Evolutionary conservation across 2,113 vertebrate species (phyloP), one percentile per base, ranked within the genome.

Genomic region (Scytalopus superciliaris): DNA sequence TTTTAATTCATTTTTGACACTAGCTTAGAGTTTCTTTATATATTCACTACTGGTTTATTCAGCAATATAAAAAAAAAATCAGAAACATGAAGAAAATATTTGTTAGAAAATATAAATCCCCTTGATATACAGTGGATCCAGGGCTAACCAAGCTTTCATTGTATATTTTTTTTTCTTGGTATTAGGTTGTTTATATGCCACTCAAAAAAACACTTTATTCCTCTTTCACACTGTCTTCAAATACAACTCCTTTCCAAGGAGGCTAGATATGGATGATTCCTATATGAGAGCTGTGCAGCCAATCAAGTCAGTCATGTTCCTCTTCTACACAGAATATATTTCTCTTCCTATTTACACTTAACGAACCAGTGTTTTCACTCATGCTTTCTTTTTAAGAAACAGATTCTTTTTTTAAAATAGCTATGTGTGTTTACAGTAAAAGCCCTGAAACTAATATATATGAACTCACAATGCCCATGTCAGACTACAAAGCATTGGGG

Each of bases 341-440:
- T 4, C 18, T 76, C 37, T 42, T 82, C 2, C 25, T 55, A 28
- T 50, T 42, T 63, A 40, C 0, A 0, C 1, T 7, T 53, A 59
- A 50, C 30, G 6, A 86, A 14, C 4, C 33, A 52, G 2, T 28
- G 47, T 31, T 83, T 73, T 80, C 40, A 40, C 6, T 44, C 24
- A 57, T 24, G 9, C 2, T 62, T 72, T 42, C 22, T 81, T 63
- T 67, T 79, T 87, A 50, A 77, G 5, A 87, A 66, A 44, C 7
- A 49, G 2, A n/a, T n/a, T n/a, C n/a, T n/a, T n/a, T n/a, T n/a
- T n/a, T n/a, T n/a, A n/a, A n/a, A n/a, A n/a, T n/a, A n/a, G n/a
- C 1, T 79, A 2, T 59, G 3, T 17, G 7, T 69, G 12, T 75
- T 84, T 59, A 53, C 42, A 62, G 17, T 42, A 21, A 40, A 57